Percentiles rank a stretch among this genome's conserved stretches.
phyloP scores from a whole-genome alignment of 92 coral and sea anemone species.

The Galaxea fascicularis region DNA sequence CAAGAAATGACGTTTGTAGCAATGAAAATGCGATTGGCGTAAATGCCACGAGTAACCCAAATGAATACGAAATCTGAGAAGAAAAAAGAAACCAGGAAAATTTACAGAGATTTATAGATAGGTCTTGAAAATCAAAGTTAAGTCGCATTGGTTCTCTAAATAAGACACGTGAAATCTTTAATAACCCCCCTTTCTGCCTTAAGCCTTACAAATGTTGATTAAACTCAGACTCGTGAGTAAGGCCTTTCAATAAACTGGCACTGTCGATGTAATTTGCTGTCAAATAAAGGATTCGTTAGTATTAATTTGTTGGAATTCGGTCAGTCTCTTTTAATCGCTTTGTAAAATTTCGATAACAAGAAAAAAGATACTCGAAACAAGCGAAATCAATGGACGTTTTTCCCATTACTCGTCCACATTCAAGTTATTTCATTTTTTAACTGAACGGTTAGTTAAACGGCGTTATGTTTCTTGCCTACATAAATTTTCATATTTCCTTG shows the following conservation, averaged over 20 bases:
- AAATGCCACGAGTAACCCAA: background rate
- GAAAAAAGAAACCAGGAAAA: background rate
- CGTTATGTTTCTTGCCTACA: too few species aligned
- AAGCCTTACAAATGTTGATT: background rate
- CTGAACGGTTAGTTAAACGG: too few species aligned
- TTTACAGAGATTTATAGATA: background rate
- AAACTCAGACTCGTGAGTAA: background rate
- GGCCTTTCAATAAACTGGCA: slow-evolving; percentile 5
- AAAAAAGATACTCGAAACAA: background rate
- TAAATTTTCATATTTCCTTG: too few species aligned
- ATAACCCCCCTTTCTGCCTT: background rate
- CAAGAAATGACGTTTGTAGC: background rate
- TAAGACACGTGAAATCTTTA: too few species aligned
- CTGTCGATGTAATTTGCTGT: background rate
- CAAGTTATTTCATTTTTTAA: too few species aligned
- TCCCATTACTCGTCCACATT: too few species aligned
- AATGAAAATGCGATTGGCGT: background rate
- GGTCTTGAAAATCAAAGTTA: background rate
- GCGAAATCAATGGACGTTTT: too few species aligned
- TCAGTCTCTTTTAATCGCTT: slow-evolving; percentile 2
- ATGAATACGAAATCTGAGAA: background rate
- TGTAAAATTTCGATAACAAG: background rate
- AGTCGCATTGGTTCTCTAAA: background rate
- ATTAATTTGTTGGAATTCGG: slow-evolving; percentile 21
- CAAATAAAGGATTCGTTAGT: background rate